Evolutionary conservation across 2,797 vertebrate species (phyloP).

Genomic region (Malurus splendens): DNA sequence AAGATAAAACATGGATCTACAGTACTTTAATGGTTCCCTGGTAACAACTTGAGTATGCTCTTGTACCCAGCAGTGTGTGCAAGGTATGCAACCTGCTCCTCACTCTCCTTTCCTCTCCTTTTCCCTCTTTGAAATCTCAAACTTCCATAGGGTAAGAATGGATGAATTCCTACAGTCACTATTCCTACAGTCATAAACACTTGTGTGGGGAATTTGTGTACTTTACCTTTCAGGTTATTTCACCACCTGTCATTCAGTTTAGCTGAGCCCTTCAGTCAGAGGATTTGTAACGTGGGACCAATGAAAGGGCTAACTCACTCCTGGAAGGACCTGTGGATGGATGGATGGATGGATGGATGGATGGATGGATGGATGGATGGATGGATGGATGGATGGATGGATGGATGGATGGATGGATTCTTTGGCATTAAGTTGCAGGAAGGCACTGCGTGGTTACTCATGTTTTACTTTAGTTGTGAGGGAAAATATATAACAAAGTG

Average conservation of each 20-base stretch:
- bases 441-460: not conserved
- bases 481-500: not conserved
- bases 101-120: not conserved
- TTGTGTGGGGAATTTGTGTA: not conserved
- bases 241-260: not conserved
- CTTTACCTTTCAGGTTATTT: not conserved
- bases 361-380: not conserved
- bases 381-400: not conserved
- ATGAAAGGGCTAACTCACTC: not conserved
- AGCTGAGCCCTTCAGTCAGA: not conserved
- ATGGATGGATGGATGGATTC: not conserved
- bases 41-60: not conserved
- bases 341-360: too few species aligned
- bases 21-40: not conserved
- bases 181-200: not conserved
- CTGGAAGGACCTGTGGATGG: not conserved
- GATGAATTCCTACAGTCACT: not conserved
- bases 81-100: not conserved
- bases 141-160: not conserved
- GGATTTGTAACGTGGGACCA: not conserved
- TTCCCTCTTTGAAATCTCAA: not conserved
- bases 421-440: not conserved
- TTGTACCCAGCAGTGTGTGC: fast-evolving
- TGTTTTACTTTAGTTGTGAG: not conserved
- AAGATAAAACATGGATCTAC: not conserved